These are phyloP conservation scores for Phanerotoma sp. DNA, from an alignment of 2,888 invertebrate species.

Conservation along the genomic window DNA sequence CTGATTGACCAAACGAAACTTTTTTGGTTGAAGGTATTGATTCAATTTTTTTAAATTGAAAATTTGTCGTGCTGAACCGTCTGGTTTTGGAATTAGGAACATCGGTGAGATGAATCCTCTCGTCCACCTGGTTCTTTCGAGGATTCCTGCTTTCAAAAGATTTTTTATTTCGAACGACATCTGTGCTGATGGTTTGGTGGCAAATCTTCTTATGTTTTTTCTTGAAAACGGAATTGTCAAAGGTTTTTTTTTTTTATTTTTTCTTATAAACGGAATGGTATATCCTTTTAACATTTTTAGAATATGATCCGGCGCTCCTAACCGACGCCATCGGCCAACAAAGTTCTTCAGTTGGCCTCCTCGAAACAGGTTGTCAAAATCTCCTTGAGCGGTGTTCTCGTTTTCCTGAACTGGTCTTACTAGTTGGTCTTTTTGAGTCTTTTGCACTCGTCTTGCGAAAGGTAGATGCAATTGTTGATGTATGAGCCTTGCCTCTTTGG, in stretches of 20 bases:
- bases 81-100: slow-evolving; percentile 19
- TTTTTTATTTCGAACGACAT: slow-evolving; percentile 11
- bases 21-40: slow-evolving; percentile 11
- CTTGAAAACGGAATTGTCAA: neutral
- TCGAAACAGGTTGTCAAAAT: too few relatives aligned
- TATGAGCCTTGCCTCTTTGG: too few relatives aligned
- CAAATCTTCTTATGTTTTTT: neutral
- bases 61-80: slow-evolving; percentile 10
- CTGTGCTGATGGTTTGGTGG: neutral
- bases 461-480: too few relatives aligned
- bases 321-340: neutral
- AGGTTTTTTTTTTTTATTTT: too few relatives aligned
- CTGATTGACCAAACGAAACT: slow-evolving; percentile 31
- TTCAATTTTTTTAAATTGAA: slow-evolving; percentile 21
- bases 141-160: too few relatives aligned
- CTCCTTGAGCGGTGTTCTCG: too few relatives aligned
- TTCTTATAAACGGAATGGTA: neutral
- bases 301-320: neutral
- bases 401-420: too few relatives aligned
- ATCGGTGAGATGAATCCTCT: slow-evolving; percentile 12
- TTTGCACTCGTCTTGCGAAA: too few relatives aligned
- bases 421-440: too few relatives aligned
- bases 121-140: neutral
- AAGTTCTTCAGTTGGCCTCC: too few relatives aligned
- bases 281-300: neutral